Percentiles rank a stretch among this genome's conserved stretches.
phyloP scores from a whole-genome alignment of 2,797 vertebrate genomes.

The Sebastes cheni region DNA sequence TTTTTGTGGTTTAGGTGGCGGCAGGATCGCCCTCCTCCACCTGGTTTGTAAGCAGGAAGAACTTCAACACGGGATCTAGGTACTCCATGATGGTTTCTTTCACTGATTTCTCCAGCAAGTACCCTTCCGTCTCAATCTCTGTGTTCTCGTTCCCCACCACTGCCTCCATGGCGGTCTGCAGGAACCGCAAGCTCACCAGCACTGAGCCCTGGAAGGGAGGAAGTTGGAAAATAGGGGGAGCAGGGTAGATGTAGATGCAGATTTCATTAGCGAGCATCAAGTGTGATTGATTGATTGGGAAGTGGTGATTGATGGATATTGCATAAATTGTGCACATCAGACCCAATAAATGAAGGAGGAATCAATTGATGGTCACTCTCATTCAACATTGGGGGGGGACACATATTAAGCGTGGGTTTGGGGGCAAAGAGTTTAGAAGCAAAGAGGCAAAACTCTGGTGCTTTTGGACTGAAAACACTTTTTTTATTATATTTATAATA shows the following conservation, averaged over 20 bases:
- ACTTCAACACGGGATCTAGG: conserved; percentile 68
- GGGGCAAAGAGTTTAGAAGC: too few species aligned
- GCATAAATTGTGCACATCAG: background rate
- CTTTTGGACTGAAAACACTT: too few species aligned
- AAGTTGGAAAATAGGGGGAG: background rate
- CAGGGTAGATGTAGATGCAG: background rate
- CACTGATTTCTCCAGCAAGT: conserved; percentile 86
- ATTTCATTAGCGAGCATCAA: background rate
- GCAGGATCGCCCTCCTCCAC: conserved; percentile 64
- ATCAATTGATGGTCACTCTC: background rate
- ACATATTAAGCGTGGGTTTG: too few species aligned
- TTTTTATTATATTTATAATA: too few species aligned
- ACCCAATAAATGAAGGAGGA: background rate
- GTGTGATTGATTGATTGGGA: background rate
- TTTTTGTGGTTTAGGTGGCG: conserved; percentile 45
- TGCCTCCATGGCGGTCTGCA: conserved; percentile 89
- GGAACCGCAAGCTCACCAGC: conserved; percentile 85
- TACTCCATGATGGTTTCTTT: conserved; percentile 84
- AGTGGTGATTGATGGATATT: background rate
- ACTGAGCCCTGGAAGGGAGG: conserved; percentile 74
- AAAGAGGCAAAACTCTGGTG: too few species aligned
- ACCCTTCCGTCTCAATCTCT: conserved; percentile 87
- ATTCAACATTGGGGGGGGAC: too few species aligned
- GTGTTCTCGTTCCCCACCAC: conserved; percentile 82
- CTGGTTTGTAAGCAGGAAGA: conserved; percentile 78